Conservation (phyloP, 2,113 vertebrate genomes). For the Gymnobelideus leadbeateri region DNA sequence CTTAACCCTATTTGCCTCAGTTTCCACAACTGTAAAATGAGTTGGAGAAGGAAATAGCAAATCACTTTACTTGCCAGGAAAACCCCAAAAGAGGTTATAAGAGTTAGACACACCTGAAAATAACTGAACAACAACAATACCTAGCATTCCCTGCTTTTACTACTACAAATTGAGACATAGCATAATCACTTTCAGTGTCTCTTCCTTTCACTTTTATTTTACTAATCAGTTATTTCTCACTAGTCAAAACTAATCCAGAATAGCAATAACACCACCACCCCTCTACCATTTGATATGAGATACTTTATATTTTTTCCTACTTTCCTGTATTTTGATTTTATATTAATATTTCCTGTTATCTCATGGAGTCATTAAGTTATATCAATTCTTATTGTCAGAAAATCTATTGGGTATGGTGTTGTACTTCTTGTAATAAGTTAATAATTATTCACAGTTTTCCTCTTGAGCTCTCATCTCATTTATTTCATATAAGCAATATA, state of each 20-base stretch:
- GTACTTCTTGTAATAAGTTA: background rate
- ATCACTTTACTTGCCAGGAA: background rate
- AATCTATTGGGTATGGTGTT: background rate
- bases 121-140: conserved; percentile 67
- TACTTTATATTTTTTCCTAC: background rate
- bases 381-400: background rate
- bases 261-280: background rate
- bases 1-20: too few relatives aligned
- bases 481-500: too few relatives aligned
- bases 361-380: too few relatives aligned
- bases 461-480: background rate
- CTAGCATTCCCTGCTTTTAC: conserved; percentile 3
- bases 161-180: background rate
- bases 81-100: background rate
- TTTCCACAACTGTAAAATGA: too few relatives aligned
- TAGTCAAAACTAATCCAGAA: background rate
- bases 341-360: background rate
- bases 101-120: background rate
- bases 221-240: background rate
- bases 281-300: background rate
- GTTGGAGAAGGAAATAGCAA: background rate
- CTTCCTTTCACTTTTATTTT: background rate
- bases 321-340: background rate
- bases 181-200: background rate
- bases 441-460: background rate